Base-by-base conservation (phyloP, 2,888 invertebrate genomes). In the Trachelus iudaicus region DNA sequence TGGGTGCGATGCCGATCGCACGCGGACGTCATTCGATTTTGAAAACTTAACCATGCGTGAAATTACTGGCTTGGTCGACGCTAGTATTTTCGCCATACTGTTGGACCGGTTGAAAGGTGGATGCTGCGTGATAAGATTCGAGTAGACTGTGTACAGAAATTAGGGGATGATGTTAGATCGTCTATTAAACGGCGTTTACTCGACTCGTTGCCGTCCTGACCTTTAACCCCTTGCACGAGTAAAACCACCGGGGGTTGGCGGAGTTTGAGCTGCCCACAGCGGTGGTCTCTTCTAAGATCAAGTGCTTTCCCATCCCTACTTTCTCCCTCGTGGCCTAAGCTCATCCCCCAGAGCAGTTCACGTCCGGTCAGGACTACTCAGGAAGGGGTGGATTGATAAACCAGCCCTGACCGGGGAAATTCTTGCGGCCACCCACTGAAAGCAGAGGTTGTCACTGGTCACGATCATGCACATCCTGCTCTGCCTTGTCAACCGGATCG, bases 151-250 rank as follows among this genome's bases (percentile, higher is more conserved):
- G 33, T 71, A 71, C 71, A 71, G 56, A 56, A 85, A 85, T 85
- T 85, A 83, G 68, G 76, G 84, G 79, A 80, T 76, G 76, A 76
- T 75, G 79, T 74, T 69, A 73, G 73, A 69, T 85, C 88, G 87
- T 87, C 88, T 85, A 89, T 90, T 89, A 90, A 90, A 88, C 86
- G 87, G 82, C 87, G 89, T 87, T 90, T 89, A 88, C 85, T 86
- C 85, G 83, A 84, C 84, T 86, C 85, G 88, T 89, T 88, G 88
- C 85, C 83, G 85, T 85, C 85, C 85, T 87, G 84, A 84, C 85
- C 87, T 88, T 87, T 86, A 86, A 86, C 85, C 87, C 86, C 86
- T 87, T 85, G 84, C 83, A 85, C 85, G 84, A 83, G 86, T 82
- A 85, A 89, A 89, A 89, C 89, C 88, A 84, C 89, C 83, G 76